Evolutionary conservation across 92 coral and sea anemone genomes (phyloP).

Genomic region (Paragorgia papillata): DNA sequence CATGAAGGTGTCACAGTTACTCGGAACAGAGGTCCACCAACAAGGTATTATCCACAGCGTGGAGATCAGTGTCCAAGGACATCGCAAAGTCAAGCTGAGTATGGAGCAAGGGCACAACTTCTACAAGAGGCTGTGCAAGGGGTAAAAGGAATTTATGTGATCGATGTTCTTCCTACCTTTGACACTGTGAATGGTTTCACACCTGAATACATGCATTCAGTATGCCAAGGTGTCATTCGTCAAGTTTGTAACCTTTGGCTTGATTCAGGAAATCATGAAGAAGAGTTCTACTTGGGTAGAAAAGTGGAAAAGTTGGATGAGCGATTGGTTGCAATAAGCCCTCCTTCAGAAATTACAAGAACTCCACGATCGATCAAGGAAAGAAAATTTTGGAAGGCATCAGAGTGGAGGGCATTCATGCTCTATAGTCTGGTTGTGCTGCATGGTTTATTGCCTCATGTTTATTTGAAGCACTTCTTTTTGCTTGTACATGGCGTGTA

Average conservation of each 20-base stretch:
- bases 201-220: slow-evolving; percentile 41
- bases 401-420: slow-evolving; percentile 54
- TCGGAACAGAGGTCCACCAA: slow-evolving; percentile 23
- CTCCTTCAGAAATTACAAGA: slow-evolving; percentile 45
- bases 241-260: slow-evolving; percentile 35
- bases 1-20: slow-evolving; percentile 13
- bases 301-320: slow-evolving; percentile 10
- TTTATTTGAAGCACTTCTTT: slow-evolving; percentile 23
- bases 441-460: slow-evolving; percentile 32
- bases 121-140: slow-evolving; percentile 22
- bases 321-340: slow-evolving; percentile 32
- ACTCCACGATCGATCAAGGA: slow-evolving; percentile 33
- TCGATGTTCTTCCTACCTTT: slow-evolving; percentile 32
- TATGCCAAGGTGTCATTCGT: slow-evolving; percentile 30
- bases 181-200: slow-evolving; percentile 36
- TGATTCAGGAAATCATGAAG: slow-evolving; percentile 35
- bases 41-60: slow-evolving; percentile 36
- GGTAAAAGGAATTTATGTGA: slow-evolving; percentile 5
- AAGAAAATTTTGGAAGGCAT: slow-evolving; percentile 44
- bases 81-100: slow-evolving; percentile 18
- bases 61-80: slow-evolving; percentile 31
- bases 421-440: too few species aligned
- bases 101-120: slow-evolving; percentile 1
- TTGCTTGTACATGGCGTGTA: slow-evolving; percentile 11
- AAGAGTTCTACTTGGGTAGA: slow-evolving; percentile 28